Evolutionary conservation across 2,113 vertebrate genomes (phyloP).

Genomic region (Callaeas wilsoni): DNA sequence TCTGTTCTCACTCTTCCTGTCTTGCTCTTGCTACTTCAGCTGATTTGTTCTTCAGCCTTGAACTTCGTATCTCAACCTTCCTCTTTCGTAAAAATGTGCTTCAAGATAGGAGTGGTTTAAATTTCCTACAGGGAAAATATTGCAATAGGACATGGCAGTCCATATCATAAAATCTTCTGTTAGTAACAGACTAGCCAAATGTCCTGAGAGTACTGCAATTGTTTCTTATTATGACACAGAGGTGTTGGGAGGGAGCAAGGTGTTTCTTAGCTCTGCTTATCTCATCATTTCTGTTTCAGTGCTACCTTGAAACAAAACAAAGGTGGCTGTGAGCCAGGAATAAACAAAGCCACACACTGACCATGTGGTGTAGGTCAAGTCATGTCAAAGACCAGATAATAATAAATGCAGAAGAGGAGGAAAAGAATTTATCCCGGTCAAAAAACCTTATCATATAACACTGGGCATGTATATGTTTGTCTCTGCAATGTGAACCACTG

Average conservation of each 20-base stretch:
- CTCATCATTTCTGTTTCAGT: not conserved
- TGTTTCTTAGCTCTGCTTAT: not conserved
- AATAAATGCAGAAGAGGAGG: not conserved
- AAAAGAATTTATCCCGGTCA: not conserved
- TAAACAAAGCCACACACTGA: not conserved
- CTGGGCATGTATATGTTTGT: not conserved
- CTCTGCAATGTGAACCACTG: not conserved
- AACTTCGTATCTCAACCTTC: not conserved
- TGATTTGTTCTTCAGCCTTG: not conserved
- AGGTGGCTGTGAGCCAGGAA: constrained; percentile 9
- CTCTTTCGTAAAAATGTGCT: not conserved
- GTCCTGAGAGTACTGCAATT: not conserved
- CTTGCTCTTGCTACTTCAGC: not conserved
- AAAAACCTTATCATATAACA: not conserved
- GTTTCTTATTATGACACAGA: not conserved
- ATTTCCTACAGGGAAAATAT: not conserved
- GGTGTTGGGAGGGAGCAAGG: not conserved
- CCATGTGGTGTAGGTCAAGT: not conserved
- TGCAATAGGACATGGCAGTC: not conserved
- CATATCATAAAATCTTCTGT: not conserved
- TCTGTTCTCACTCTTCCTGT: not conserved
- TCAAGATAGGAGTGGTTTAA: not conserved
- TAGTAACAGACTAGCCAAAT: not conserved
- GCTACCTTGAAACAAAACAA: constrained; percentile 20
- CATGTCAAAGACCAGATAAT: not conserved